These are phyloP conservation scores for Ennomos erosarius DNA, from an alignment of 2,888 invertebrate genomes.

Conservation along the genomic window DNA sequence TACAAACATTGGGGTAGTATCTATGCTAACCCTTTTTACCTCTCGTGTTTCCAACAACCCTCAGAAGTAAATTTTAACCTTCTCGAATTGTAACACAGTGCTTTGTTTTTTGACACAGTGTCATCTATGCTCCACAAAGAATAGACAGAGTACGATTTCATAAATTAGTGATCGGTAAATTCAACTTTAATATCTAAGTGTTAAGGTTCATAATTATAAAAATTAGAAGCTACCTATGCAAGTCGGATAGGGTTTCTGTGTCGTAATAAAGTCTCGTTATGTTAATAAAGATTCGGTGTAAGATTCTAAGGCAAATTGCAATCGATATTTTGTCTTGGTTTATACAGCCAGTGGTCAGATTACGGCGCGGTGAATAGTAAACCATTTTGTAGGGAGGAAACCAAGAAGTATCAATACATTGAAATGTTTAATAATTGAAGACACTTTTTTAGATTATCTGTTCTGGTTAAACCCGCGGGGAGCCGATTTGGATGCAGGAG, in stretches of 20 bases:
- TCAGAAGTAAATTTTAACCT: background rate
- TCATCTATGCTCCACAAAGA: constrained; percentile 1
- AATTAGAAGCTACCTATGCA: constrained; percentile 25
- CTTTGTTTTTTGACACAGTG: constrained; percentile 1
- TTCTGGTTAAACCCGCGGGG: too few species aligned
- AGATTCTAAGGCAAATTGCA: constrained; percentile 25
- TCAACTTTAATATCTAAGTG: background rate
- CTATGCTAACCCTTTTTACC: constrained; percentile 52
- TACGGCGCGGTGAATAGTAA: too few species aligned
- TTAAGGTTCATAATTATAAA: background rate
- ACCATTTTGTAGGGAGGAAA: too few species aligned
- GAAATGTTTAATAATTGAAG: too few species aligned
- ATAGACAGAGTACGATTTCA: background rate
- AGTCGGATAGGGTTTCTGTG: constrained; percentile 34
- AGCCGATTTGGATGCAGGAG: too few species aligned
- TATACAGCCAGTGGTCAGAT: constrained; percentile 5
- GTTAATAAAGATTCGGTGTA: constrained; percentile 32
- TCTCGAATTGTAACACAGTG: constrained; percentile 3
- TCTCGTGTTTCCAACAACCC: constrained; percentile 3
- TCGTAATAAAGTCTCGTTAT: constrained; percentile 36
- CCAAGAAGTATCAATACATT: too few species aligned
- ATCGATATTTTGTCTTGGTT: constrained; percentile 32
- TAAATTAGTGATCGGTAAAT: background rate
- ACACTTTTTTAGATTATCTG: too few species aligned
- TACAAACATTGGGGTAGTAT: constrained; percentile 58